phyloP scores from a whole-genome alignment of 2,797 vertebrate genomes.

The Poecile montanus region DNA sequence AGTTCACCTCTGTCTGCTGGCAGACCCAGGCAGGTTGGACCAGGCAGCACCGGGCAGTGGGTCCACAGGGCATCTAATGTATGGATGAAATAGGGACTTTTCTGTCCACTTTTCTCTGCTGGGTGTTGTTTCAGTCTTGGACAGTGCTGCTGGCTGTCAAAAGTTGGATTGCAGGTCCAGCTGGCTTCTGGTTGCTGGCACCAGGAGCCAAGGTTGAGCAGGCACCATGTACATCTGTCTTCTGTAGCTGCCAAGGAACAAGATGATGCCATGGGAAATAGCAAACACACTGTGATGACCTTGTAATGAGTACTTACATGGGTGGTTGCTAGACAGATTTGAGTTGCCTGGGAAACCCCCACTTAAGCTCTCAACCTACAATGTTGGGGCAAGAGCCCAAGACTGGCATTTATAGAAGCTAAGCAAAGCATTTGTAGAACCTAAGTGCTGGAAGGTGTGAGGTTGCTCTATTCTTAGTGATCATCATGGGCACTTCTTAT shows the following conservation, averaged over 20 bases:
- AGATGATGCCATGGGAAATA: slow-evolving; percentile 41
- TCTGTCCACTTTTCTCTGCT: neutral
- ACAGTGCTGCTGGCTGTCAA: neutral
- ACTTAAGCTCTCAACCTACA: slow-evolving; percentile 29
- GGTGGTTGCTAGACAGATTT: slow-evolving; percentile 54
- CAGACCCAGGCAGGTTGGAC: neutral
- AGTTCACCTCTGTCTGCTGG: neutral
- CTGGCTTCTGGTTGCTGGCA: slow-evolving; percentile 15
- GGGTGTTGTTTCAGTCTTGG: neutral
- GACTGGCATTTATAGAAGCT: slow-evolving; percentile 39
- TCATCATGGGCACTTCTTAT: neutral
- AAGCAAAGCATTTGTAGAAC: neutral
- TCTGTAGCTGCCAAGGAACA: slow-evolving; percentile 51
- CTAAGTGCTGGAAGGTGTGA: slow-evolving; percentile 13
- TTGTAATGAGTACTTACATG: slow-evolving; percentile 11
- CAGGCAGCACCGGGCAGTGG: accelerated
- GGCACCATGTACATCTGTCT: slow-evolving; percentile 21
- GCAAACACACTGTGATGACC: slow-evolving; percentile 36
- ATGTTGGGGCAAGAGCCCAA: slow-evolving; percentile 6
- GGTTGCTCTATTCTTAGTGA: slow-evolving; percentile 34
- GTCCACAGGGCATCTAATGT: neutral
- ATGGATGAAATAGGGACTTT: neutral
- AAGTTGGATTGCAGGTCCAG: neutral
- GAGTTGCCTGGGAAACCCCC: slow-evolving; percentile 58
- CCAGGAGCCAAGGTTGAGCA: neutral